Evolutionary conservation across 2,888 invertebrate species (phyloP).

Genomic region (Geophilus truncorum): DNA sequence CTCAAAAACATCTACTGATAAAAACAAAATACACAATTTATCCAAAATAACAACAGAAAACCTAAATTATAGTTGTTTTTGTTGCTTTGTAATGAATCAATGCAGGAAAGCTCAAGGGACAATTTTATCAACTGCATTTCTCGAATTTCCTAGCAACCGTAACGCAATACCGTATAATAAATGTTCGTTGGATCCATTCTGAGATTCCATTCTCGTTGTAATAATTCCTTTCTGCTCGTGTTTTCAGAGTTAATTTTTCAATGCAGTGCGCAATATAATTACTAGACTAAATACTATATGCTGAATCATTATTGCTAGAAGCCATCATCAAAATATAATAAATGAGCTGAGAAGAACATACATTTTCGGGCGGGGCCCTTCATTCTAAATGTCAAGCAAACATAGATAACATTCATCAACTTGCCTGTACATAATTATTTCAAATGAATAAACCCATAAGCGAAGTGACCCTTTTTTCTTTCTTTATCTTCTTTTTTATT

Average conservation of each 20-base stretch:
- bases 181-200: neutral
- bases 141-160: neutral
- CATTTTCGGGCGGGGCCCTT: constrained; percentile 23
- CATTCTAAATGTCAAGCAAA: constrained; percentile 12
- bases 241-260: constrained; percentile 15
- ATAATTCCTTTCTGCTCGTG: neutral
- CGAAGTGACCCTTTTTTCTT: neutral
- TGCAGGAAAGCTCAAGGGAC: neutral
- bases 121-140: neutral
- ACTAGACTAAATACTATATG: neutral
- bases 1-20: no score
- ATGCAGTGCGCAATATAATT: neutral
- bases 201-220: neutral
- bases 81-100: neutral
- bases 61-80: no score
- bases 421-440: constrained; percentile 7
- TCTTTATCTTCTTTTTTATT: neutral
- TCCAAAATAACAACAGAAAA: no score
- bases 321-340: constrained; percentile 27
- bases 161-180: neutral
- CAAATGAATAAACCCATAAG: constrained; percentile 8
- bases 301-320: constrained; percentile 25
- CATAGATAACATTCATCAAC: constrained; percentile 23
- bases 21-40: no score
- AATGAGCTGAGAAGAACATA: constrained; percentile 27